phyloP scores from a whole-genome alignment of 2,888 invertebrate species.

The Mylabris sibirica region DNA sequence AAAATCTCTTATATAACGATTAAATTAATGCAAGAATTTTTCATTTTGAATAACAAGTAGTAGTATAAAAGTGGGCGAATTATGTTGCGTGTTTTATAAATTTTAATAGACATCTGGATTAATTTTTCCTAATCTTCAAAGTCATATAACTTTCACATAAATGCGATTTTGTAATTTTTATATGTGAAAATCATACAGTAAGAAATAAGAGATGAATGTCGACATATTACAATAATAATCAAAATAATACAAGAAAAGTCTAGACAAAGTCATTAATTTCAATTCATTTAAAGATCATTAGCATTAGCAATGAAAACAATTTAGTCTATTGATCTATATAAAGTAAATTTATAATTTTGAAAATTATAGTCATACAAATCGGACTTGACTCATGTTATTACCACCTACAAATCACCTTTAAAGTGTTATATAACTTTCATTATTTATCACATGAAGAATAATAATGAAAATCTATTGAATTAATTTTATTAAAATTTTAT shows the following conservation, averaged over 20 bases:
- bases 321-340: neutral
- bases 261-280: neutral
- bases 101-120: constrained; percentile 6
- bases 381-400: no score
- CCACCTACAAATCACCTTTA: no score
- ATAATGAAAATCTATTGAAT: no score
- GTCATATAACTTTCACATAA: neutral
- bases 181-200: neutral
- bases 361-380: no score
- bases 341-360: neutral
- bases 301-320: no score
- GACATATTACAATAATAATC: neutral
- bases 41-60: neutral
- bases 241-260: neutral
- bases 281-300: neutral
- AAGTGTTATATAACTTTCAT: no score
- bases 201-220: neutral
- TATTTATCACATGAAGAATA: no score
- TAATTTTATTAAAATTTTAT: no score
- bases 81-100: neutral
- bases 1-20: neutral
- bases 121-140: neutral
- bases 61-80: neutral
- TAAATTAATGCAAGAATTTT: constrained; percentile 5
- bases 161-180: neutral